These are phyloP conservation scores for Ectemnius continuus DNA, from an alignment of 2,888 invertebrate genomes.

Conservation along the genomic window DNA sequence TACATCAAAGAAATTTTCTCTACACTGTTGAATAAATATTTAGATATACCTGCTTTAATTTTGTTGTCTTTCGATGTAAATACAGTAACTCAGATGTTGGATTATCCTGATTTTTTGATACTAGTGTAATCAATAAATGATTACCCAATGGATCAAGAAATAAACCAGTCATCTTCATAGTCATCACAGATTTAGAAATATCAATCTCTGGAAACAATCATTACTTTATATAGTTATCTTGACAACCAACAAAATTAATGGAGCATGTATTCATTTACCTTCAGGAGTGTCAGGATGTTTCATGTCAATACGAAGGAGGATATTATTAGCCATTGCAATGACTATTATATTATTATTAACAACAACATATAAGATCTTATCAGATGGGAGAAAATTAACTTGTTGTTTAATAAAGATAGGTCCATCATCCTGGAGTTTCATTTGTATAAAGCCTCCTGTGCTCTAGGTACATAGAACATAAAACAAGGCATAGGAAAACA, in stretches of 20 bases:
- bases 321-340: constrained; percentile 90
- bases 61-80: constrained; percentile 86
- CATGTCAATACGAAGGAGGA: constrained; percentile 89
- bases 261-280: constrained; percentile 79
- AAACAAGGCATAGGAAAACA: not conserved
- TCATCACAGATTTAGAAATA: constrained; percentile 83
- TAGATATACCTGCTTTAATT: constrained; percentile 82
- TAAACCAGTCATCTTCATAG: constrained; percentile 83
- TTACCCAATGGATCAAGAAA: constrained; percentile 93
- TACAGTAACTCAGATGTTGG: constrained; percentile 88
- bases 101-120: constrained; percentile 81
- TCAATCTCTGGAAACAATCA: constrained; percentile 83
- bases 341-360: constrained; percentile 91
- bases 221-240: not conserved
- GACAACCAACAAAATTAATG: not conserved
- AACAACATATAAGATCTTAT: constrained; percentile 88
- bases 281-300: constrained; percentile 87
- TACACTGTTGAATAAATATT: not conserved
- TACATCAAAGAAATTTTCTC: not conserved
- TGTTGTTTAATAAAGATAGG: constrained; percentile 93
- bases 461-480: constrained; percentile 66
- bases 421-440: constrained; percentile 84
- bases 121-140: constrained; percentile 89
- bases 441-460: constrained; percentile 80
- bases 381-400: constrained; percentile 88